Conservation (phyloP, 2,797 vertebrate species). For the Bradypus variegatus region DNA sequence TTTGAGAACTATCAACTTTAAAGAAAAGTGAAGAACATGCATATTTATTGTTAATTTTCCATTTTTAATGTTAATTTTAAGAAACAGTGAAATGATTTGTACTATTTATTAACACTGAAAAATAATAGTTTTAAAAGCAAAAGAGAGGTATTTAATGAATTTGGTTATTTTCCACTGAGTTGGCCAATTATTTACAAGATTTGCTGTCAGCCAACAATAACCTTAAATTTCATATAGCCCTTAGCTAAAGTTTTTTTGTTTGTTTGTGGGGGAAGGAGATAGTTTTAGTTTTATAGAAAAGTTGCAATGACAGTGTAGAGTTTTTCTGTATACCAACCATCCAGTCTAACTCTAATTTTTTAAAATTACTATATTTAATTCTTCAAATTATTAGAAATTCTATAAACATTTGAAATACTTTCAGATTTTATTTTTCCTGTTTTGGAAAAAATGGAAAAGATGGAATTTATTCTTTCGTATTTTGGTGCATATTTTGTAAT, state of each 20-base stretch:
- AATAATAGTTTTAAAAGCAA: slow-evolving; percentile 21
- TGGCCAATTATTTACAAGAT: neutral
- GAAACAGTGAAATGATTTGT: slow-evolving; percentile 25
- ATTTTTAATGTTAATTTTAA: slow-evolving; percentile 41
- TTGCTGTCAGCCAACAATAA: neutral
- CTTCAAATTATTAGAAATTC: slow-evolving; percentile 39
- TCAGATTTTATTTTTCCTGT: slow-evolving; percentile 8
- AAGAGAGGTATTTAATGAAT: neutral
- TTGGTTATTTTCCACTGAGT: slow-evolving; percentile 23
- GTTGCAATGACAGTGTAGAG: neutral
- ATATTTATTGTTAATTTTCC: neutral
- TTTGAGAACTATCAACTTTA: slow-evolving; percentile 33
- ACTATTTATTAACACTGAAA: neutral
- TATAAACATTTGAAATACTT: slow-evolving; percentile 37
- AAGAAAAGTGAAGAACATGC: neutral
- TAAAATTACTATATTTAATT: slow-evolving; percentile 15
- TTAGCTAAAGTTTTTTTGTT: neutral
- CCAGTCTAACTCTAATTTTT: slow-evolving; percentile 29
- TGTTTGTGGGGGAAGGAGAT: neutral
- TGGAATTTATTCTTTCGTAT: neutral
- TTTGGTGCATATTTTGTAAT: slow-evolving; percentile 25
- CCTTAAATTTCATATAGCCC: neutral
- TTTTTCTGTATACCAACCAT: neutral
- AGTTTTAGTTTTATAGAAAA: slow-evolving; percentile 41
- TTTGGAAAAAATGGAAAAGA: slow-evolving; percentile 26